Evolutionary conservation across 1,140 invertebrate genomes (phyloP).

Genomic region (Maconellicoccus hirsutus): DNA sequence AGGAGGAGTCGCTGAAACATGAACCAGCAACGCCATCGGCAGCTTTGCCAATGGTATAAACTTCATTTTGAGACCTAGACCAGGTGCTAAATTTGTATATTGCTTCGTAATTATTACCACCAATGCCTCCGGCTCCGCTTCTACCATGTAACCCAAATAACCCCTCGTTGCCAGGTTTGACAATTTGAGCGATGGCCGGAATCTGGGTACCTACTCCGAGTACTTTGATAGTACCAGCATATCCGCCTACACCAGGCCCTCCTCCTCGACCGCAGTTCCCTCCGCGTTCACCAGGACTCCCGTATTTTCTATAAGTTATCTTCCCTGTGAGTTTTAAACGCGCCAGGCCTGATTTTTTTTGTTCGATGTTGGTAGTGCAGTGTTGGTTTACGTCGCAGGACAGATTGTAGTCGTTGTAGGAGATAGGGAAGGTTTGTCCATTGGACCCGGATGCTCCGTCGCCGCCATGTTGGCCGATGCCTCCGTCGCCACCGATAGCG

Average conservation of each 20-base stretch:
- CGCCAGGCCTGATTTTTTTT: background rate
- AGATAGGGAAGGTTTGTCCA: background rate
- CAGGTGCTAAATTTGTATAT: too few species aligned
- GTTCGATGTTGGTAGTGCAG: background rate
- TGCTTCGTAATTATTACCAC: too few species aligned
- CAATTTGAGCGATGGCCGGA: background rate
- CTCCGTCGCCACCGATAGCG: constrained; percentile 18
- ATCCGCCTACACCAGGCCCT: background rate
- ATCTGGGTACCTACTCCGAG: background rate
- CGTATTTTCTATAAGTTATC: background rate
- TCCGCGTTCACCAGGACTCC: constrained; percentile 15
- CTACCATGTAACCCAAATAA: background rate
- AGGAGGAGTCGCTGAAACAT: too few species aligned
- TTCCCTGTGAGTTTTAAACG: background rate
- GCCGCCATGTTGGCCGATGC: constrained; percentile 11
- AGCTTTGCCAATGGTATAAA: too few species aligned
- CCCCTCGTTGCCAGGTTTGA: background rate
- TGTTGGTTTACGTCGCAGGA: background rate
- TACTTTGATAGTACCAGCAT: background rate
- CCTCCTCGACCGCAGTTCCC: constrained; percentile 23
- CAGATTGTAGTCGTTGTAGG: background rate
- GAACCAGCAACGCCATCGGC: too few species aligned
- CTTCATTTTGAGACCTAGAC: too few species aligned
- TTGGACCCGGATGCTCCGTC: constrained; percentile 6
- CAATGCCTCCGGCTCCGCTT: too few species aligned